Percentiles rank a stretch among this genome's conserved stretches.
Conservation (phyloP, 2,113 vertebrate genomes). For the Xyliphius kryptos region DNA sequence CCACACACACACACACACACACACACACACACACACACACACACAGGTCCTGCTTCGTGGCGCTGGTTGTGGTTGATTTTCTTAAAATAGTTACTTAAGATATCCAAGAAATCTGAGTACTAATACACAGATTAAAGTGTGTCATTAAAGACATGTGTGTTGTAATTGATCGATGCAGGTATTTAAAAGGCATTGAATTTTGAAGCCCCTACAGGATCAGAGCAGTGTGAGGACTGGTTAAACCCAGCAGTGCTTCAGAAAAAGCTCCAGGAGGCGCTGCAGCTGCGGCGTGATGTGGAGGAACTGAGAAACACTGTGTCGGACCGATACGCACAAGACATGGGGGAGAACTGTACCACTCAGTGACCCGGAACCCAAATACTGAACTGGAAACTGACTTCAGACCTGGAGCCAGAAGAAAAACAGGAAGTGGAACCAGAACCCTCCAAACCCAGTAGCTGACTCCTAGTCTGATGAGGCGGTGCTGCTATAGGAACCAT, state of each 20-base stretch:
- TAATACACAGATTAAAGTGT: no score
- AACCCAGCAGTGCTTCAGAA: constrained; percentile 76
- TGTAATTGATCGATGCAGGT: no score
- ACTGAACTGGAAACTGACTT: background rate
- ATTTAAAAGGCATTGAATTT: background rate
- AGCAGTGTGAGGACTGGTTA: constrained; percentile 70
- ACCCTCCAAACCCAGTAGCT: background rate
- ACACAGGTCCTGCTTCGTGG: no score
- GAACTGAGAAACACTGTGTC: constrained; percentile 86
- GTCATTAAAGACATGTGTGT: no score
- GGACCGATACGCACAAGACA: constrained; percentile 94
- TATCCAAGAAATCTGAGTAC: background rate
- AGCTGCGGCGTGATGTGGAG: constrained; percentile 84
- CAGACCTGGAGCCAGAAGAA: background rate
- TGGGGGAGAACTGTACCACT: constrained; percentile 97
- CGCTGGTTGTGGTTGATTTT: no score
- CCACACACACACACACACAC: constrained; percentile 4
- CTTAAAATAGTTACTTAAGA: no score
- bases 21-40: constrained; percentile 7
- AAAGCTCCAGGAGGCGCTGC: constrained; percentile 78
- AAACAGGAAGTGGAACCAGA: background rate
- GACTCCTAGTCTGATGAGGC: background rate
- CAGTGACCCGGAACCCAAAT: constrained; percentile 26
- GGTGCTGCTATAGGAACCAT: background rate
- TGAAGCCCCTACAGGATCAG: constrained; percentile 49